phyloP scores from a whole-genome alignment of 2,888 invertebrate genomes.

The Oasisia sp. region DNA sequence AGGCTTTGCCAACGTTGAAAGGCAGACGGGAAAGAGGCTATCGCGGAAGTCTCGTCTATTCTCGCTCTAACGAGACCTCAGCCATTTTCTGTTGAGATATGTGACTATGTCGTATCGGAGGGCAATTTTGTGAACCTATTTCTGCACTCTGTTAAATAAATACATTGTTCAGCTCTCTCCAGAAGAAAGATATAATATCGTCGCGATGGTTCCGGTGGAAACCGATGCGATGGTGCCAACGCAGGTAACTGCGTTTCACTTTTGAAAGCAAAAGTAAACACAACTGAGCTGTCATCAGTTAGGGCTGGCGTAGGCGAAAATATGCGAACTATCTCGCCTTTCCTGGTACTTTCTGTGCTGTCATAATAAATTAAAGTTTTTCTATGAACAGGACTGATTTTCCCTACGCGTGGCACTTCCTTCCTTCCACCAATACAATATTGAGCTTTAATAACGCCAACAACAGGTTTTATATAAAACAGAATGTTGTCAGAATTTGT shows the following conservation, averaged over 20 bases:
- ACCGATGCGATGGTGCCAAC: slow-evolving; percentile 26
- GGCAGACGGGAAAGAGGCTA: background rate
- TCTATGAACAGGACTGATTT: background rate
- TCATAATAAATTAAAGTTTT: background rate
- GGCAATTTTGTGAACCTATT: slow-evolving; percentile 4
- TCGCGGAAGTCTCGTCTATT: slow-evolving; percentile 4
- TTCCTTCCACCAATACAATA: background rate
- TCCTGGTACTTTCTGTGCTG: background rate
- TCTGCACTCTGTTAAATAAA: background rate
- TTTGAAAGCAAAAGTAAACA: slow-evolving; percentile 17
- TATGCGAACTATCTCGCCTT: slow-evolving; percentile 2
- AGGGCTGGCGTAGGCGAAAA: background rate
- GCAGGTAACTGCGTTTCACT: slow-evolving; percentile 28
- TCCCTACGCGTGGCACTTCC: background rate
- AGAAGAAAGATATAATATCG: background rate
- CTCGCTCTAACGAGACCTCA: background rate
- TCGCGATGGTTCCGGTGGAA: slow-evolving; percentile 30
- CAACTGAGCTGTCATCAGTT: slow-evolving; percentile 10
- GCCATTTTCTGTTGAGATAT: slow-evolving; percentile 13
- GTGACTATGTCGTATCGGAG: background rate
- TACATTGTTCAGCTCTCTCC: background rate
- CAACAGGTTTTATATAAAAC: background rate
- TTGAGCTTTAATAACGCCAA: background rate
- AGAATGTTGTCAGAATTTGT: too few species aligned
- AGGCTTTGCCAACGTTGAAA: background rate